A percentile compares a stretch with the other conserved stretches of the same genome.
phyloP scores from a whole-genome alignment of 2,888 invertebrate genomes.

The Leucoma salicis region DNA sequence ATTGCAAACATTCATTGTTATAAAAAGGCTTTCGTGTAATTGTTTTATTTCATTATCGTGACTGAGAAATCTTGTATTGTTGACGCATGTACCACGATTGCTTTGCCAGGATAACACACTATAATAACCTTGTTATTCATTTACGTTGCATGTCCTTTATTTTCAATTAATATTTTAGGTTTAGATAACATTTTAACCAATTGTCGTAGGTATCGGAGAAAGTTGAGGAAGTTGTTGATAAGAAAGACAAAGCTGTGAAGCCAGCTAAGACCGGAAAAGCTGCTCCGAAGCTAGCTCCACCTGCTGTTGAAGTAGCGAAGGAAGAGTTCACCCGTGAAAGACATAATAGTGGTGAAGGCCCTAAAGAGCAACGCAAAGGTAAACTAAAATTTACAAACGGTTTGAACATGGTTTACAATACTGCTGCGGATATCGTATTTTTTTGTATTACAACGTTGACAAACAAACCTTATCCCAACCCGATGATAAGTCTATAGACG shows the following conservation, averaged over 20 bases:
- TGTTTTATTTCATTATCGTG: conserved; percentile 16
- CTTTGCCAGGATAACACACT: conserved; percentile 12
- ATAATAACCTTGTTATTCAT: not conserved
- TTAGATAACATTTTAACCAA: conserved; percentile 2
- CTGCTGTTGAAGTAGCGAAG: conserved; percentile 46
- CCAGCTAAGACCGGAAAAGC: conserved; percentile 43
- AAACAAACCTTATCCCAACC: too few relatives aligned
- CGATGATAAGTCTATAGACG: too few relatives aligned
- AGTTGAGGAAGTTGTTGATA: conserved; percentile 62
- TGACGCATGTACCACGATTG: conserved; percentile 27
- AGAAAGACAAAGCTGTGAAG: conserved; percentile 58
- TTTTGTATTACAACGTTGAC: too few relatives aligned
- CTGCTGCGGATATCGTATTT: too few relatives aligned
- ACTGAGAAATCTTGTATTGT: conserved; percentile 12
- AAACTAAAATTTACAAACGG: too few relatives aligned
- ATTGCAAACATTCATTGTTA: not conserved
- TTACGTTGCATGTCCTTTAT: too few relatives aligned
- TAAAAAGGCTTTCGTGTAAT: conserved; percentile 3
- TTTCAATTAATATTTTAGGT: conserved; percentile 4
- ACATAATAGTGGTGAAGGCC: conserved; percentile 52
- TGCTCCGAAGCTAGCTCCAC: conserved; percentile 33
- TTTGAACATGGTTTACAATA: too few relatives aligned
- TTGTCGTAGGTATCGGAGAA: conserved; percentile 51
- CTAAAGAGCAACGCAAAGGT: conserved; percentile 76
- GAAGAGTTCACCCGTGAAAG: conserved; percentile 57